Conservation (phyloP, 2,888 invertebrate species). For the Salticus scenicus region DNA sequence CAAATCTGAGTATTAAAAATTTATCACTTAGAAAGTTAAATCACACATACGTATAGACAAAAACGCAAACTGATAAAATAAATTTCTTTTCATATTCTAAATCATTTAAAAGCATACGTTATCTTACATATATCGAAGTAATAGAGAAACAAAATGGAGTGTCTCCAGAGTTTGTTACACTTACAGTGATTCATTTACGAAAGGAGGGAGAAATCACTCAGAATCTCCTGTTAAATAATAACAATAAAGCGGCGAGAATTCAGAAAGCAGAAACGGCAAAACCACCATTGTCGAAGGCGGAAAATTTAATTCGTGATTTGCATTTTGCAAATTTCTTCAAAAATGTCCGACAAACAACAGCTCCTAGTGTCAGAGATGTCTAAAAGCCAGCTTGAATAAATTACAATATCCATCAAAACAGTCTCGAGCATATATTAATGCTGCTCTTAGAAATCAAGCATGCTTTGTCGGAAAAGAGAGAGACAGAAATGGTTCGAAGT, state of each 20-base stretch:
- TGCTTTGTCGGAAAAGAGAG: neutral
- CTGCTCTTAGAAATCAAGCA: neutral
- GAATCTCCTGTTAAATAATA: neutral
- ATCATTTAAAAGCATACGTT: too few species aligned
- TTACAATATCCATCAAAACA: constrained; percentile 45
- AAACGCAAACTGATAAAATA: too few species aligned
- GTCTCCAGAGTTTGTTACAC: neutral
- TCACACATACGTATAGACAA: too few species aligned
- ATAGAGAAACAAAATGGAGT: neutral
- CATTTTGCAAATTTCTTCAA: constrained; percentile 43
- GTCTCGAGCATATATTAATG: constrained; percentile 48
- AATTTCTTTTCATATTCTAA: too few species aligned
- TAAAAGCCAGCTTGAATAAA: constrained; percentile 62
- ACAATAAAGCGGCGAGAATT: constrained; percentile 43
- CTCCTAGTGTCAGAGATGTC: constrained; percentile 15
- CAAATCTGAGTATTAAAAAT: too few species aligned
- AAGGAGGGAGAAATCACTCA: neutral
- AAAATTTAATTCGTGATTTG: constrained; percentile 55
- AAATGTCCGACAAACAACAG: constrained; percentile 29
- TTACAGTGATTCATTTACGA: neutral
- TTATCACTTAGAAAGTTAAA: too few species aligned
- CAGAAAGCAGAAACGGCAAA: constrained; percentile 33
- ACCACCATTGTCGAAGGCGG: constrained; percentile 32
- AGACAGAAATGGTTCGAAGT: too few species aligned
- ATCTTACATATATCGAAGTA: too few species aligned